Evolutionary conservation across 2,888 invertebrate species (phyloP).

Genomic region (Cyrtodaria siliqua): DNA sequence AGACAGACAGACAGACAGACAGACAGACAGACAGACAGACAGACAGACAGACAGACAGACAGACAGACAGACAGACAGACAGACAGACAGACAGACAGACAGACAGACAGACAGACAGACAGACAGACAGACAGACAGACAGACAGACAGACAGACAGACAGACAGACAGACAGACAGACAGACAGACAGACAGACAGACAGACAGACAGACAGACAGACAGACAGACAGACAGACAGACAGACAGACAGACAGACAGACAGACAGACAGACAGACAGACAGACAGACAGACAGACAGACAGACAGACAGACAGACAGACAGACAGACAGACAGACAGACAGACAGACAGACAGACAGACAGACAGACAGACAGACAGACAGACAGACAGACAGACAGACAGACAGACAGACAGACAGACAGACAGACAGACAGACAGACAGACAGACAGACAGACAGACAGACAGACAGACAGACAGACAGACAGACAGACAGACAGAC

Average conservation of each 20-base stretch:
- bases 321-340: constrained; percentile 3
- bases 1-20: constrained; percentile 3
- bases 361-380: constrained; percentile 3
- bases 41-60: constrained; percentile 3
- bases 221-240: constrained; percentile 3
- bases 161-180: constrained; percentile 3
- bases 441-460: constrained; percentile 3
- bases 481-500: constrained; percentile 3
- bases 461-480: constrained; percentile 3
- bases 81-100: constrained; percentile 3
- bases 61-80: constrained; percentile 3
- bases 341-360: constrained; percentile 3
- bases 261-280: constrained; percentile 3
- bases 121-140: constrained; percentile 3
- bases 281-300: constrained; percentile 3
- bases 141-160: constrained; percentile 3
- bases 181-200: constrained; percentile 3
- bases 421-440: constrained; percentile 3
- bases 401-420: constrained; percentile 3
- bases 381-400: constrained; percentile 3
- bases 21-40: constrained; percentile 3
- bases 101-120: constrained; percentile 3
- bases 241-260: constrained; percentile 3
- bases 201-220: constrained; percentile 3
- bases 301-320: constrained; percentile 3